Base-by-base conservation (phyloP, 2,888 invertebrate species). In the Cyclophora punctaria region DNA sequence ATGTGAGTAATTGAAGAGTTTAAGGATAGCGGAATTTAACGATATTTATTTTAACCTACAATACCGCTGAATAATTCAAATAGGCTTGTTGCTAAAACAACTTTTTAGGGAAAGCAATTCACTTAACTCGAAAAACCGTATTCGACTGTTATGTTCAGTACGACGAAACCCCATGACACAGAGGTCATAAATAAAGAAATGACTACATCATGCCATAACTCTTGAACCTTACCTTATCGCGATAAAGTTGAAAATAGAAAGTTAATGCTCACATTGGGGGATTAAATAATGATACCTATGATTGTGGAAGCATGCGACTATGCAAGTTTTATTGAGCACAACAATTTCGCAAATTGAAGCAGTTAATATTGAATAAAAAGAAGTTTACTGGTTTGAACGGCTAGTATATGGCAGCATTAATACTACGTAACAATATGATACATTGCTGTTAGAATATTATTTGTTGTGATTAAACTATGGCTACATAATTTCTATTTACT, bases 91-190 rank as follows among this genome's bases (percentile, higher is more conserved):
- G 20, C 20, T 20, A 20, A 20, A 4, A 7, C 7, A 43, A 43
- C 42, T 43, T 43, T n/a, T 62, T 66, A 61, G 61, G 60, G 60
- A 71, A 63, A 64, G 57, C 56, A 59, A 61, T 69, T 63, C 63
- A 62, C 64, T 67, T 66, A 66, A 57, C 53, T 20, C 56, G 51
- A 48, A 33, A 48, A 56, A 56, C 48, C 50, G 50, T 37, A 59
- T 49, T 51, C 54, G 35, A 40, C 52, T 49, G 45, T 59, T 55
- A 57, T 64, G 63, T 58, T 64, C 51, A 44, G 49, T 63, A 60
- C 52, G 51, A 69, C 62, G 64, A 74, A 75, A 74, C 69, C 76
- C 75, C 77, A 70, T 74, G 77, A 76, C 79, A 67, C 72, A 66
- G 68, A 64, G 71, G 65, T 73, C 71, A 66, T 78, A 76, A 75